Percentiles rank a stretch among this genome's conserved stretches.
phyloP scores from a whole-genome alignment of 2,113 vertebrate genomes.

The Delphinapterus leucas region DNA sequence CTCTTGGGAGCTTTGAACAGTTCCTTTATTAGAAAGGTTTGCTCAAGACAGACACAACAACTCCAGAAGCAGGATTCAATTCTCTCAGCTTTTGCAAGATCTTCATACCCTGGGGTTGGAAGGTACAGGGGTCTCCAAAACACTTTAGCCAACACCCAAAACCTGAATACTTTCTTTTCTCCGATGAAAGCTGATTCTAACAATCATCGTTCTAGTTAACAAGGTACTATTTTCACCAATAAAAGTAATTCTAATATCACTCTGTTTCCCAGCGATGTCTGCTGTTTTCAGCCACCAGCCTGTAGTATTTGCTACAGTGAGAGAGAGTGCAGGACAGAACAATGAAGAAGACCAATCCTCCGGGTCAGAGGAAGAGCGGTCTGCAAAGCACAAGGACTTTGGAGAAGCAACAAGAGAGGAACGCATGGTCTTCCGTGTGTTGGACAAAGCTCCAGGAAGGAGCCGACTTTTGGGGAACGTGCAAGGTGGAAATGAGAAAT shows the following conservation, averaged over 20 bases:
- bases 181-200: background rate
- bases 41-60: background rate
- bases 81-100: background rate
- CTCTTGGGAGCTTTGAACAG: background rate
- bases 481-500: background rate
- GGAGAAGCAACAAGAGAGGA: background rate
- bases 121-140: background rate
- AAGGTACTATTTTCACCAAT: background rate
- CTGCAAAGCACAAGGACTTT: background rate
- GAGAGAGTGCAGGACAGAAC: background rate
- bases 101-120: background rate
- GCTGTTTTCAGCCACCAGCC: background rate
- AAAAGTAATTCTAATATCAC: background rate
- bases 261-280: background rate
- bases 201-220: background rate
- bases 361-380: background rate
- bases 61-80: background rate
- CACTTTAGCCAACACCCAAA: background rate
- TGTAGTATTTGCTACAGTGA: background rate
- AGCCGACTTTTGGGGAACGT: background rate
- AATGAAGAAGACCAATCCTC: fast-evolving
- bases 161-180: background rate
- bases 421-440: background rate
- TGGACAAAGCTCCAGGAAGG: background rate
- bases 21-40: background rate